Conservation (phyloP, 53 echinoderm and acorn worm species). For the Luidia sarsii region DNA sequence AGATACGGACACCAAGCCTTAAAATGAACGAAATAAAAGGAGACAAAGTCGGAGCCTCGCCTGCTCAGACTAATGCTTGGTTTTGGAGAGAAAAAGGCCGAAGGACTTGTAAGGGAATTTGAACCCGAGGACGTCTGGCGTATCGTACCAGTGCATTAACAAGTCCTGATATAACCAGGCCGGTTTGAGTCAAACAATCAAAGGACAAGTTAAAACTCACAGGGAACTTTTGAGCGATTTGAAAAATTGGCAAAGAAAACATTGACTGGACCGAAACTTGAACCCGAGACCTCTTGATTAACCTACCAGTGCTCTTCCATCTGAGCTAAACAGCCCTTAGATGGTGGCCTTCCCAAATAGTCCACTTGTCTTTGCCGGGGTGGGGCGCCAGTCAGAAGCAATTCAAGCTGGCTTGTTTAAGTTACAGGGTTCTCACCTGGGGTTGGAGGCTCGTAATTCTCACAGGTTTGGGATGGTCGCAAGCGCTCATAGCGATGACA, state of each 20-base stretch:
- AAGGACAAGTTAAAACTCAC: not conserved
- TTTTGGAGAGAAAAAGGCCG: not conserved
- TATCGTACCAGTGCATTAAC: not conserved
- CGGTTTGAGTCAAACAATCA: not conserved
- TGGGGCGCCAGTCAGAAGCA: too few species aligned
- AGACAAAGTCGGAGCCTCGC: too few species aligned
- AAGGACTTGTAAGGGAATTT: not conserved
- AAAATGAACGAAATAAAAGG: too few species aligned
- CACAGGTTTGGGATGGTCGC: slow-evolving; percentile 71
- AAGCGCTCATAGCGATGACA: not conserved
- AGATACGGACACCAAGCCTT: too few species aligned
- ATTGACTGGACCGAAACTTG: too few species aligned
- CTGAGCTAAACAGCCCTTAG: too few species aligned
- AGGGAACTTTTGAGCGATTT: too few species aligned
- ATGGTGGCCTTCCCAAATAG: too few species aligned
- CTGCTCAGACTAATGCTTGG: not conserved
- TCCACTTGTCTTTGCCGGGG: too few species aligned
- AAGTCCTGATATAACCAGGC: not conserved
- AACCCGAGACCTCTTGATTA: too few species aligned
- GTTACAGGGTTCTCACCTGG: slow-evolving; percentile 34
- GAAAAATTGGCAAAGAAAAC: too few species aligned
- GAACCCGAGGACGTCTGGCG: not conserved
- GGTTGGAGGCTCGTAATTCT: slow-evolving; percentile 51
- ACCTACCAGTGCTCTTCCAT: too few species aligned
- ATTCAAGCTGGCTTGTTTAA: not conserved